Conservation (phyloP, 2,797 vertebrate species). For the Rhinella marina region DNA sequence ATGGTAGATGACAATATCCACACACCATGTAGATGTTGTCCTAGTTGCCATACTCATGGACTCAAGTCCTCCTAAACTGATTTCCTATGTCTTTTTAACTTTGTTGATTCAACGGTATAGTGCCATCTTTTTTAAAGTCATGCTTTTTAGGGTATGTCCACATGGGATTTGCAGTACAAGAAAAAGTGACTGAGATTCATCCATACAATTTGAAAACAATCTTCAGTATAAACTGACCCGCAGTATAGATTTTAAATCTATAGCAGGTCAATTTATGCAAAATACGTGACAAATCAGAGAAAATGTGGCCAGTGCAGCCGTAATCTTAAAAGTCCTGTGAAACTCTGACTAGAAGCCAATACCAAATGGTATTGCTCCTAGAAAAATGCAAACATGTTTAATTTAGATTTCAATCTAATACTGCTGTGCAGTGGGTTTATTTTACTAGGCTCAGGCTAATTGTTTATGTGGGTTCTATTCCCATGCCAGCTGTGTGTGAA, state of each 20-base stretch:
- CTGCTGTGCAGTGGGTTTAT: slow-evolving; percentile 42
- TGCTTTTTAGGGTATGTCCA: not conserved
- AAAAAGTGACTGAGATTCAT: too few species aligned
- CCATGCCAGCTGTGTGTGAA: slow-evolving; percentile 48
- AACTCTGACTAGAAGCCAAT: slow-evolving; percentile 37
- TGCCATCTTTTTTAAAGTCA: not conserved
- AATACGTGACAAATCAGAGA: too few species aligned
- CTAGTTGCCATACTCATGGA: not conserved
- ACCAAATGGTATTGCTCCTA: slow-evolving; percentile 22
- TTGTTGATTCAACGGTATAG: not conserved
- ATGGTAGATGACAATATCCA: not conserved
- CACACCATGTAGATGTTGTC: not conserved
- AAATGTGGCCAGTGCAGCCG: too few species aligned
- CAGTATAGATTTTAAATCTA: too few species aligned
- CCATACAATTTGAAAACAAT: too few species aligned
- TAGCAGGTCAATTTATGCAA: too few species aligned
- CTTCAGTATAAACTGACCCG: too few species aligned
- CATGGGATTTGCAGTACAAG: too few species aligned
- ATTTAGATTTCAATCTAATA: slow-evolving; percentile 54
- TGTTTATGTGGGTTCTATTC: slow-evolving; percentile 49
- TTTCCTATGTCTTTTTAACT: not conserved
- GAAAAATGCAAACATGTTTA: slow-evolving; percentile 48
- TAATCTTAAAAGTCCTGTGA: not conserved
- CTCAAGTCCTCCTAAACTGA: not conserved
- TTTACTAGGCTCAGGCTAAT: slow-evolving; percentile 46